Evolutionary conservation across 37 sponge, comb jelly and placozoan genomes (phyloP).

Genomic region (Axinella damicornis): DNA sequence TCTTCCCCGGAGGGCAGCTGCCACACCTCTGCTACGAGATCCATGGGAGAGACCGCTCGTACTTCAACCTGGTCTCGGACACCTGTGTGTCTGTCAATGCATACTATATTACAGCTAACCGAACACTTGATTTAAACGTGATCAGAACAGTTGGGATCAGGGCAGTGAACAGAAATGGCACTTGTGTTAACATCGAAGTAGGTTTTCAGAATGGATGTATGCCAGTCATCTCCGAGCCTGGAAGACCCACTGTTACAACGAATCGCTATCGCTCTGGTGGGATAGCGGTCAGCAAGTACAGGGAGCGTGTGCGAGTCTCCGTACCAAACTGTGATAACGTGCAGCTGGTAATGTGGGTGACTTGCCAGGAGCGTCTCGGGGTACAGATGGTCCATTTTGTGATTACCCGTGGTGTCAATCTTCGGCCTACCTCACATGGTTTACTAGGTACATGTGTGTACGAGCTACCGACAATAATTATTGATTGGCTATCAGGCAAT

Average conservation of each 20-base stretch:
- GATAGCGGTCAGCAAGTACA: slow-evolving; percentile 9
- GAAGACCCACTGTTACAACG: background rate
- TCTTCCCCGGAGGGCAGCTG: background rate
- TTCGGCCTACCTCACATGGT: slow-evolving; percentile 63
- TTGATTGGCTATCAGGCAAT: too few species aligned
- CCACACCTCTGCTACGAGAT: slow-evolving; percentile 33
- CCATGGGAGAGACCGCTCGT: background rate
- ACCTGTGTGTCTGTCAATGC: slow-evolving; percentile 44
- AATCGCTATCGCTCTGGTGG: background rate
- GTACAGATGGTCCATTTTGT: slow-evolving; percentile 32
- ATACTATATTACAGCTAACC: slow-evolving; percentile 8
- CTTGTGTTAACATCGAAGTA: background rate
- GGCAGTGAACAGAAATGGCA: slow-evolving; percentile 27
- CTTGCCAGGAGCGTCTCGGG: slow-evolving; percentile 4
- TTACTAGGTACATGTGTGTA: slow-evolving; percentile 64
- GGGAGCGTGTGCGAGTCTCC: slow-evolving; percentile 29
- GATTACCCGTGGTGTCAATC: slow-evolving; percentile 45
- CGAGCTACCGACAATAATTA: too few species aligned
- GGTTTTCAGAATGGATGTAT: background rate
- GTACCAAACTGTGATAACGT: slow-evolving; percentile 58
- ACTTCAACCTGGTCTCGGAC: slow-evolving; percentile 47
- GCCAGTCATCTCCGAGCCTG: background rate
- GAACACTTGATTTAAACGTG: slow-evolving; percentile 15
- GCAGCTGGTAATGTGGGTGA: slow-evolving; percentile 56
- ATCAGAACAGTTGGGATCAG: slow-evolving; percentile 33